phyloP scores from a whole-genome alignment of 2,888 invertebrate genomes.

The Slavum lentiscoides region DNA sequence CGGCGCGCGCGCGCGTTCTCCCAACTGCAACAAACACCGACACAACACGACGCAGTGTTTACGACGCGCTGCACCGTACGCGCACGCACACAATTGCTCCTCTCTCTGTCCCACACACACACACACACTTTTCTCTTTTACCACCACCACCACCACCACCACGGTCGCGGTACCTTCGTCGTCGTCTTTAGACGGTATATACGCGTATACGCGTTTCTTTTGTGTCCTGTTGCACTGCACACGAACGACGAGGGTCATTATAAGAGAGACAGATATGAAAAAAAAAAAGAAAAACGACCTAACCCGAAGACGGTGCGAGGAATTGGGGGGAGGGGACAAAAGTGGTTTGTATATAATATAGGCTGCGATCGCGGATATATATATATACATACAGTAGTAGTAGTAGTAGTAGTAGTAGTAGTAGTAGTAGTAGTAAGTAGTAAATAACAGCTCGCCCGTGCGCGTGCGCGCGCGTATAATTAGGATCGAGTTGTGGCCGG shows the following conservation, averaged over 20 bases:
- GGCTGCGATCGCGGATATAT: too few species aligned
- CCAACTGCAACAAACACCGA: background rate
- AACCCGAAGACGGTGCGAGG: background rate
- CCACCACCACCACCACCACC: too few species aligned
- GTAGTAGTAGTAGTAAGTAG: slow-evolving; percentile 27
- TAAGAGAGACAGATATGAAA: slow-evolving; percentile 8
- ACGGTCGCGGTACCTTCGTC: background rate
- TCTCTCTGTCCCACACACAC: too few species aligned
- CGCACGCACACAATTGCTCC: too few species aligned
- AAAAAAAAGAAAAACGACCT: background rate
- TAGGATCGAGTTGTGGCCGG: slow-evolving; percentile 51
- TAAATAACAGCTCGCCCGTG: background rate
- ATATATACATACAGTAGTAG: too few species aligned
- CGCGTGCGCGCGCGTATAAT: slow-evolving; percentile 36
- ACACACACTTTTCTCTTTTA: too few species aligned
- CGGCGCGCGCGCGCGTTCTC: slow-evolving; percentile 2
- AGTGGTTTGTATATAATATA: too few species aligned
- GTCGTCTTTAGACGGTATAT: slow-evolving; percentile 4
- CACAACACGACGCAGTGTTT: too few species aligned
- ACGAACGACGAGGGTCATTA: slow-evolving; percentile 31
- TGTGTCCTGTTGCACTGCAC: slow-evolving; percentile 3
- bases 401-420: slow-evolving; percentile 21
- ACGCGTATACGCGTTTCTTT: slow-evolving; percentile 24
- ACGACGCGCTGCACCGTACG: background rate
- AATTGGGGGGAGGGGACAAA: background rate